A percentile compares a stretch with the other conserved stretches of the same genome.
phyloP scores from a whole-genome alignment of 2,113 vertebrate species.

The Periophthalmus modestus region DNA sequence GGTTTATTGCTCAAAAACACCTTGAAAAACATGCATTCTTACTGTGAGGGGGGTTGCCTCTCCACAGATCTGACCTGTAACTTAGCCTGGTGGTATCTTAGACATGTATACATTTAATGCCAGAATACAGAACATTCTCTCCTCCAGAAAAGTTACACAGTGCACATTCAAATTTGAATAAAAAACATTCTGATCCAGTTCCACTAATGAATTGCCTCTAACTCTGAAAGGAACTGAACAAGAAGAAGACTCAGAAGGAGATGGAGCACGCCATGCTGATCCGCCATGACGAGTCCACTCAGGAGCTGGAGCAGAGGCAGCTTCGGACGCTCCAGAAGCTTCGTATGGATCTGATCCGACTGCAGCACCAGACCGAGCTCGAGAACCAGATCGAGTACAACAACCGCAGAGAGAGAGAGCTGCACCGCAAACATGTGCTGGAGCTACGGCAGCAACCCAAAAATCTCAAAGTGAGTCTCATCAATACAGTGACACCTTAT shows the following conservation, averaged over 20 bases:
- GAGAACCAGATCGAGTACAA: conserved; percentile 99
- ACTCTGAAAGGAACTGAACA: conserved; percentile 87
- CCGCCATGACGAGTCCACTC: conserved; percentile 96
- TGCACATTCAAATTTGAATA: too few relatives aligned
- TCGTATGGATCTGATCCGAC: conserved; percentile 97
- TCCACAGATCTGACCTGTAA: too few relatives aligned
- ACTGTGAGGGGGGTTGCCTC: too few relatives aligned
- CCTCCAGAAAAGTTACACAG: too few relatives aligned
- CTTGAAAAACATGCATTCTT: too few relatives aligned
- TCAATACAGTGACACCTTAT: neutral
- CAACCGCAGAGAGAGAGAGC: conserved; percentile 93
- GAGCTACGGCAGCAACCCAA: conserved; percentile 99
- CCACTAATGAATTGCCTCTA: neutral
- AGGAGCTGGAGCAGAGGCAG: conserved; percentile 95
- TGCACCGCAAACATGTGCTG: conserved; percentile 97
- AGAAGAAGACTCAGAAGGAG: conserved; percentile 97
- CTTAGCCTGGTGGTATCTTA: too few relatives aligned
- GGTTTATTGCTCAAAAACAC: too few relatives aligned
- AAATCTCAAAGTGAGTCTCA: conserved; percentile 89
- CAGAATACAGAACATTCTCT: too few relatives aligned
- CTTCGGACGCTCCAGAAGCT: conserved; percentile 95
- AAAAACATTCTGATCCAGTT: too few relatives aligned
- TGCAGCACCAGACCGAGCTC: conserved; percentile 98
- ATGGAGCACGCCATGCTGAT: conserved; percentile 99
- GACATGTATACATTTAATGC: too few relatives aligned